Evolutionary conservation across 2,113 vertebrate species (phyloP).

Genomic region (Machaerirhynchus nigripectus): DNA sequence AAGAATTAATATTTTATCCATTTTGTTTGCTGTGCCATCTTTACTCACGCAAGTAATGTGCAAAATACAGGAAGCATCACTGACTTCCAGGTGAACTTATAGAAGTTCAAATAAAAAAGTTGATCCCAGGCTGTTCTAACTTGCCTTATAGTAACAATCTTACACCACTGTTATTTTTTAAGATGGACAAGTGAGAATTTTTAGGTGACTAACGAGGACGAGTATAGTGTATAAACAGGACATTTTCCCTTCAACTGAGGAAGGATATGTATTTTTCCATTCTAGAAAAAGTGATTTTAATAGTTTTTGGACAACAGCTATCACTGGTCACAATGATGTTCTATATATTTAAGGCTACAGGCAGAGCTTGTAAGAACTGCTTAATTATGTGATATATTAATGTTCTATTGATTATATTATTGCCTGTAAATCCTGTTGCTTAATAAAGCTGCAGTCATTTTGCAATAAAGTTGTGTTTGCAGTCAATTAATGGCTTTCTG

Average conservation of each 20-base stretch:
- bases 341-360: conserved; percentile 56
- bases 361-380: conserved; percentile 63
- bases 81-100: neutral
- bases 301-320: neutral
- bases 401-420: conserved; percentile 77
- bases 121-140: neutral
- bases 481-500: conserved; percentile 69
- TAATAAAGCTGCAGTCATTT: conserved; percentile 75
- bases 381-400: conserved; percentile 76
- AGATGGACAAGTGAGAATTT: neutral
- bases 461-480: conserved; percentile 69
- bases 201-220: neutral
- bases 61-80: neutral
- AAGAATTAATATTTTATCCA: neutral
- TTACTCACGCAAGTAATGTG: neutral
- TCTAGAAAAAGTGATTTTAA: neutral
- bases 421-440: conserved; percentile 72
- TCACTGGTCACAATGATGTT: conserved; percentile 32
- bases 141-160: neutral
- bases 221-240: neutral
- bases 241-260: neutral
- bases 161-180: neutral
- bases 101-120: neutral
- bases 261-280: neutral
- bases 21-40: neutral